Base-by-base conservation (phyloP, 2,113 vertebrate species). In the Cinclus mexicanus region DNA sequence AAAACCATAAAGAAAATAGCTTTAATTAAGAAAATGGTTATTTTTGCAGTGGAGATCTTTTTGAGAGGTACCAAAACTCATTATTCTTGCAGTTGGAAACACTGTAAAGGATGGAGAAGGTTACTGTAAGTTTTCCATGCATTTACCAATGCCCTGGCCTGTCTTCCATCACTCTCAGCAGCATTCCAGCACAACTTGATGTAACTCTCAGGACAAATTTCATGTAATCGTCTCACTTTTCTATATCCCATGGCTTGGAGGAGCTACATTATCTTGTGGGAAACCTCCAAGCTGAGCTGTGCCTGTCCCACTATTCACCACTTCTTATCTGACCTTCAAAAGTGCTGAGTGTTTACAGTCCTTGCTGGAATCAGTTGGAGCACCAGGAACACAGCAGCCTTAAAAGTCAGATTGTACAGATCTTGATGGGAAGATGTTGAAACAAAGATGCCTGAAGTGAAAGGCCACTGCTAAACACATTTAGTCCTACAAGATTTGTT, bases 231-330 rank as follows among this genome's bases (percentile, higher is more conserved):
- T 49, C 21, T 71, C 50, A 14, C 18, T 89, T 76, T 85, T 42
- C 9, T 82, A 18, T 31, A 37, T 37, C 42, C 12, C 5, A 31
- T 25, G 16, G 44, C 53, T 76, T 0, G 0, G 16, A 89, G 61
- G 21, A 67, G 21, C 25, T 76, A 9, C 37, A 28, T 80, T 69
- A 11, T 41, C 41, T 47, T 56, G 29, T 39, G 56, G 53, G 22
- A 80, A 52, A 64, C 21, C 33, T 68, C 21, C 12, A 57, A 21
- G n/a, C 9, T 59, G 63, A 3, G 5, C 19, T 83, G 42, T 80
- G 53, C 4, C 41, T 87, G 24, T 72, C 25, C 76, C 1, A 0
- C 33, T 64, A 3, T 29, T 68, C 21, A 28, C 14, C 4, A 7
- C 33, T 55, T 77, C 42, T 10, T 59, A 33, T 52, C 14, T 87